phyloP scores from a whole-genome alignment of 2,888 invertebrate genomes.

The Cybosia mesomella region DNA sequence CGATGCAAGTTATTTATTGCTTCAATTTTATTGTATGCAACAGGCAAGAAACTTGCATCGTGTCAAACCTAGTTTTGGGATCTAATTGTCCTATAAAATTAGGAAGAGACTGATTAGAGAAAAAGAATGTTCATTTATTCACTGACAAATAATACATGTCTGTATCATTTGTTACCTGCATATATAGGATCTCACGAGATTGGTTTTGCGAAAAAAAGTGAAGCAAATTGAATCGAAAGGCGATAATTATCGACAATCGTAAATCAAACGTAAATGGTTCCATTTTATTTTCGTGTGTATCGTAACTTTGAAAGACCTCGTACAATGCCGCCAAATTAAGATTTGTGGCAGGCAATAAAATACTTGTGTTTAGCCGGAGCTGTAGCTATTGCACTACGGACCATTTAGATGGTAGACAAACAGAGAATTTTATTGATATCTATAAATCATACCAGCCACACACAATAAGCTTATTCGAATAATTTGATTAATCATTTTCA shows the following conservation, averaged over 20 bases:
- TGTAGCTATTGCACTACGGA: constrained; percentile 51
- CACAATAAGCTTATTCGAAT: constrained; percentile 44
- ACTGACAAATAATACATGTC: neutral
- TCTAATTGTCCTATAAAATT: constrained; percentile 24
- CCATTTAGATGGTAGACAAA: constrained; percentile 44
- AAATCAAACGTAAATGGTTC: constrained; percentile 73
- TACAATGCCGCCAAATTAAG: constrained; percentile 70
- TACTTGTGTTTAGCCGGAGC: constrained; percentile 56
- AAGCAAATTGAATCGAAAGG: constrained; percentile 57
- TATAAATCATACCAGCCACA: constrained; percentile 42
- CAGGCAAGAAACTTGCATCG: too few species aligned
- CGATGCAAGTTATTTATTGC: too few species aligned
- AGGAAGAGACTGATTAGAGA: constrained; percentile 28
- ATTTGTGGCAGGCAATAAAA: constrained; percentile 77
- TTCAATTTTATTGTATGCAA: too few species aligned
- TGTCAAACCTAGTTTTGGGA: too few species aligned
- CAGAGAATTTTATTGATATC: constrained; percentile 40
- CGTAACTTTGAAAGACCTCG: constrained; percentile 63
- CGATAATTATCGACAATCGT: constrained; percentile 68
- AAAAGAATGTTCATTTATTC: constrained; percentile 20
- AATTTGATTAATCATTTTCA: constrained; percentile 35
- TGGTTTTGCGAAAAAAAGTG: constrained; percentile 51
- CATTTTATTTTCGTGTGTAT: constrained; percentile 67
- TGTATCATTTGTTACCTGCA: constrained; percentile 19
- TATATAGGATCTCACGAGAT: constrained; percentile 30